Evolutionary conservation across 2,888 invertebrate genomes (phyloP).

Genomic region (Sialis fuliginosa): DNA sequence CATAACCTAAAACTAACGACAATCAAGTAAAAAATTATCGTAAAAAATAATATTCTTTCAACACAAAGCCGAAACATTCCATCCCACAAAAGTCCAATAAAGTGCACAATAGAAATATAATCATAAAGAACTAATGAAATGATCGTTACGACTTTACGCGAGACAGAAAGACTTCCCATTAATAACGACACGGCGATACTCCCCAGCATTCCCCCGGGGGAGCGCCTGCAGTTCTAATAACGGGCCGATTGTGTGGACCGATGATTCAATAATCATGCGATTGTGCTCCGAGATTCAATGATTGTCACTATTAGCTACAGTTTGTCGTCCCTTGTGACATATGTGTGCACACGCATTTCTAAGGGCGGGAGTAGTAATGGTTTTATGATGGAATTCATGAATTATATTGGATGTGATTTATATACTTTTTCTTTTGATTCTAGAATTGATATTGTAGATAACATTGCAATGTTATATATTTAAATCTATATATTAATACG

Average conservation of each 20-base stretch:
- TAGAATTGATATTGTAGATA: no score
- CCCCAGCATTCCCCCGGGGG: background rate
- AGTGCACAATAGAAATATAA: background rate
- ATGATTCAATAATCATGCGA: constrained; percentile 25
- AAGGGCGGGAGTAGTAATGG: no score
- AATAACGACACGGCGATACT: no score
- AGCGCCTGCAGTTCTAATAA: background rate
- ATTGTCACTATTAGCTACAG: constrained; percentile 18
- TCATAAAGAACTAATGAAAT: background rate
- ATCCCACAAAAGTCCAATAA: background rate
- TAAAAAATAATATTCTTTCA: no score
- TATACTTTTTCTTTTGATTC: no score
- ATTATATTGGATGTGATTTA: no score
- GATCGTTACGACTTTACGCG: background rate
- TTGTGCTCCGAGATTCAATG: constrained; percentile 22
- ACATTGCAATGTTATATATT: no score
- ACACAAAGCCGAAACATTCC: background rate
- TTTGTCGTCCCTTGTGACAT: background rate
- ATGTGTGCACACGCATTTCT: background rate
- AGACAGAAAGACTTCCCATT: no score
- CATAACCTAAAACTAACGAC: no score
- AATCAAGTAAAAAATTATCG: no score
- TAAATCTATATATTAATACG: no score
- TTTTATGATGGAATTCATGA: no score
- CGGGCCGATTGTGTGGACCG: constrained; percentile 13